Evolutionary conservation across 2,888 invertebrate species (phyloP), one percentile per base, ranked within the genome.

Genomic region (Synanthedon tipuliformis): DNA sequence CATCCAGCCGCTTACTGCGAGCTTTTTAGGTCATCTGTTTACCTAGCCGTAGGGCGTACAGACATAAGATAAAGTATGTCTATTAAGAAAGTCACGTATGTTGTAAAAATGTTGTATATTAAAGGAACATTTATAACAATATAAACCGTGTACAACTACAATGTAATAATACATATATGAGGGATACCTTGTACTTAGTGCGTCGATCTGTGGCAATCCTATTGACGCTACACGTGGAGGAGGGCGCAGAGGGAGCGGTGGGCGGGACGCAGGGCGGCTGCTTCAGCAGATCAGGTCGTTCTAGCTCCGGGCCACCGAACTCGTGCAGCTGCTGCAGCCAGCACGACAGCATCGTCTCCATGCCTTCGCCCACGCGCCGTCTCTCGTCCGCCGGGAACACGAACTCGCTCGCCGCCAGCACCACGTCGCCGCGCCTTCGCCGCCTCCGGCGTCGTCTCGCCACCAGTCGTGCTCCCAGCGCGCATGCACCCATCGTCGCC

Each of bases 281-380:
- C 77, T 94, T 94, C 34, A 95, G 89, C 52, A 95, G 83, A 79
- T 96, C 96, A 1, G 95, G 95, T 64, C 94, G 94, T 65, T 95
- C 95, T 50, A 93, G 92, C 79, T 94, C 94, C 1, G 94, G 93
- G 0, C 93, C 94, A 13, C 94, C 94, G 64, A 94, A 93, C 73
- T 94, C 94, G 75, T 94, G 94, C 57, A 95, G 81, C 71, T 94
- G 94, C 72, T 94, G 94, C 57, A 95, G 79, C 94, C 94, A 94
- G 72, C 94, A 94, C 66, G 94, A 93, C 15, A 95, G 88, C 94
- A 95, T 94, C 54, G 93, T 92, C 76, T 95, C 95, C 77, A 95
- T 94, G 55, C 95, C 95, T 71, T 94, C 94, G 50, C 78, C 82
- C 45, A 82, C 78, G 56, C 81, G 75, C 4, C 78, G 73, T 41